Conservation (phyloP, 2,797 vertebrate genomes). For the Sebastes nivosus region DNA sequence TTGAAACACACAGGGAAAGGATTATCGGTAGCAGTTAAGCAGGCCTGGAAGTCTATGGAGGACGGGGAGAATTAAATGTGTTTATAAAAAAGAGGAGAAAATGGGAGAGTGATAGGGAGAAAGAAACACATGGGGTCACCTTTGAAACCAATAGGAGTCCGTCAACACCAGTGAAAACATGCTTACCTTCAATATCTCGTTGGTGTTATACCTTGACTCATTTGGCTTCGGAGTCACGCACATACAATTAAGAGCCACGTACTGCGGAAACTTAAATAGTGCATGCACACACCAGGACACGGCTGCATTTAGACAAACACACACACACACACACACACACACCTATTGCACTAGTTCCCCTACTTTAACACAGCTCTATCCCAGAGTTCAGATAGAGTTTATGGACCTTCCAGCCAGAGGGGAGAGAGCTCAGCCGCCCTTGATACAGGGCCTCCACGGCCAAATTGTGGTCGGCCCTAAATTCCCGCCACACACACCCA, state of each 20-base stretch:
- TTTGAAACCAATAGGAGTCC: constrained; percentile 35
- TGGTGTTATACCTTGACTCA: constrained; percentile 21
- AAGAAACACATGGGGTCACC: constrained; percentile 18
- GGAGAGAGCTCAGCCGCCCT: constrained; percentile 63
- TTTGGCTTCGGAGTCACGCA: constrained; percentile 27
- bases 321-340: constrained; percentile 33
- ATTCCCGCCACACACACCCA: constrained; percentile 74
- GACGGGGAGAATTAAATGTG: neutral
- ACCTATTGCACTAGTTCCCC: constrained; percentile 11
- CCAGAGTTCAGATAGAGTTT: constrained; percentile 73
- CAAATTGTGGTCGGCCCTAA: constrained; percentile 70
- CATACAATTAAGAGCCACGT: constrained; percentile 14
- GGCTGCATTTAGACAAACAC: constrained; percentile 24
- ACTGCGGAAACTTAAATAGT: constrained; percentile 19
- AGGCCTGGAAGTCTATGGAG: constrained; percentile 23
- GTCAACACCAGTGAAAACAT: constrained; percentile 14
- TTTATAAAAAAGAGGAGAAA: constrained; percentile 13
- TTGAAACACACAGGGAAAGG: constrained; percentile 22
- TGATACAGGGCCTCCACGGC: constrained; percentile 65
- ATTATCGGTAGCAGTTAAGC: constrained; percentile 31
- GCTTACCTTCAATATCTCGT: constrained; percentile 28
- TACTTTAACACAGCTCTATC: constrained; percentile 19
- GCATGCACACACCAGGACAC: constrained; percentile 49
- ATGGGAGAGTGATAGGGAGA: constrained; percentile 3
- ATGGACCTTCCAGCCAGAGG: constrained; percentile 49